phyloP scores from a whole-genome alignment of 2,888 invertebrate species.

The Druceiella hillmani region DNA sequence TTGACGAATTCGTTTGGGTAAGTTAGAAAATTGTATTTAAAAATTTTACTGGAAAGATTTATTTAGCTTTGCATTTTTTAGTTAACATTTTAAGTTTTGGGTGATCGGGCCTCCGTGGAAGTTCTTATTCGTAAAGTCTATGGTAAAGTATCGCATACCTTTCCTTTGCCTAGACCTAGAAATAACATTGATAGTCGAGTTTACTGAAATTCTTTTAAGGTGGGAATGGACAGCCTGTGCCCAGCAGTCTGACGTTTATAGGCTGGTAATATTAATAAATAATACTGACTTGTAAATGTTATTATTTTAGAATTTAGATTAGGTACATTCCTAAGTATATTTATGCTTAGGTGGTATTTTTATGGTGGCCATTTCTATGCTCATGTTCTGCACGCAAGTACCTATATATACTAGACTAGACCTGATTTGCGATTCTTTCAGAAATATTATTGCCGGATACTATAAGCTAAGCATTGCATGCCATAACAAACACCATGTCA shows the following conservation, averaged over 20 bases:
- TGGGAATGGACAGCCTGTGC: slow-evolving; percentile 2
- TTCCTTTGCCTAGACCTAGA: slow-evolving; percentile 3
- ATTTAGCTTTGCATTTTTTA: too few species aligned
- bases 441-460: slow-evolving; percentile 1
- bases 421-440: slow-evolving; percentile 5
- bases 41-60: too few species aligned
- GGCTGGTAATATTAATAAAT: slow-evolving; percentile 4
- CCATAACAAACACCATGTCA: slow-evolving; percentile 4
- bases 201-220: slow-evolving; percentile 4
- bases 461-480: too few species aligned
- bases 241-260: slow-evolving; percentile 5
- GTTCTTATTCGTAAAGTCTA: too few species aligned
- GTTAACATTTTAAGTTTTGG: too few species aligned
- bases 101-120: too few species aligned
- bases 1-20: too few species aligned
- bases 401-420: slow-evolving; percentile 3
- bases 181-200: slow-evolving; percentile 2
- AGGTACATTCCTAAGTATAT: slow-evolving; percentile 2
- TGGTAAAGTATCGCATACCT: slow-evolving; percentile 2
- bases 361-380: slow-evolving; percentile 5
- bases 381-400: slow-evolving; percentile 3
- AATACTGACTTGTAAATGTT: slow-evolving; percentile 4
- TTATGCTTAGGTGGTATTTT: slow-evolving; percentile 4
- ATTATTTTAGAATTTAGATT: slow-evolving; percentile 2
- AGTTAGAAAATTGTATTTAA: too few species aligned